Percentiles rank a stretch among this genome's conserved stretches.
These are phyloP conservation scores for Anguilla pacifica DNA, from an alignment of 2,797 vertebrate genomes.

Conservation along the genomic window DNA sequence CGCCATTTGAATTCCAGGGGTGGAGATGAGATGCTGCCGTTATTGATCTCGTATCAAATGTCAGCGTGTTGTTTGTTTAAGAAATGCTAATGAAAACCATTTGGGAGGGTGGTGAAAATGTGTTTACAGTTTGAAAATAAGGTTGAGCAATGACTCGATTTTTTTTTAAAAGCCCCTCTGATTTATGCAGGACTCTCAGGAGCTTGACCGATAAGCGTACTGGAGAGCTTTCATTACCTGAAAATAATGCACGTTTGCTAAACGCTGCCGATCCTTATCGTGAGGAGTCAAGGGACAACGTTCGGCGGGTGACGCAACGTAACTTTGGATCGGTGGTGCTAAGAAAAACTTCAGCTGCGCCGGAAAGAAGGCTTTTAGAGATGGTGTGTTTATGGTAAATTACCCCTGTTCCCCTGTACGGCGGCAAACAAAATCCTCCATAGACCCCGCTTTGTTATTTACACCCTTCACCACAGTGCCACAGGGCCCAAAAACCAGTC, in stretches of 20 bases:
- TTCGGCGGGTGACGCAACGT: neutral
- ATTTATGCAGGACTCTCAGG: neutral
- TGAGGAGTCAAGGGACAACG: neutral
- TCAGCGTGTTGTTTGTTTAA: constrained; percentile 8
- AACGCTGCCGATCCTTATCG: neutral
- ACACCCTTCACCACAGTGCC: neutral
- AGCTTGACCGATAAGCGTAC: neutral
- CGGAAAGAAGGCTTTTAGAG: neutral
- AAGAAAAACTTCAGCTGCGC: neutral
- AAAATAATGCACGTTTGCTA: neutral
- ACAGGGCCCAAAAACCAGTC: neutral
- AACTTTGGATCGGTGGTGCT: neutral
- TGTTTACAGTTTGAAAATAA: constrained; percentile 8
- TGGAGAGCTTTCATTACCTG: neutral
- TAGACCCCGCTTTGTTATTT: neutral
- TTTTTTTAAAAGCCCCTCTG: neutral
- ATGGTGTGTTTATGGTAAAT: neutral
- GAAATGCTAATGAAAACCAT: constrained; percentile 6
- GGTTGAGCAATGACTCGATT: constrained; percentile 5
- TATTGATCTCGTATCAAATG: constrained; percentile 20
- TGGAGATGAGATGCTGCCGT: neutral
- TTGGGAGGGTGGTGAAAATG: constrained; percentile 10
- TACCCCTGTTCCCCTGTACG: neutral
- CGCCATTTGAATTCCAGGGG: constrained; percentile 10
- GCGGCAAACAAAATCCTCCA: neutral